Conservation (phyloP, 92 coral and sea anemone species). For the Phenganax subtilis region DNA sequence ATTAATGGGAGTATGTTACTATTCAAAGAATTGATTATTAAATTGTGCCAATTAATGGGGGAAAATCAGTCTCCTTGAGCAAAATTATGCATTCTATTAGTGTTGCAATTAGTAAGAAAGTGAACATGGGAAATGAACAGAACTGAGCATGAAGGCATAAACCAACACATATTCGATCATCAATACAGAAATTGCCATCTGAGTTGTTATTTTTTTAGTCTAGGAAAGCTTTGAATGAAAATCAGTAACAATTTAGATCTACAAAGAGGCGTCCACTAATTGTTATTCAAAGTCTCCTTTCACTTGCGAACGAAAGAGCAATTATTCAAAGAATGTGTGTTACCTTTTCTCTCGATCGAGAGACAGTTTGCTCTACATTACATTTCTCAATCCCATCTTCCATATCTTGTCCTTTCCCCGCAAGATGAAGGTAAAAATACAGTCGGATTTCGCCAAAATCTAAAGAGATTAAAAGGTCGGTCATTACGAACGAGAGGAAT, state of each 20-base stretch:
- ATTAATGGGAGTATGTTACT: too few relatives aligned
- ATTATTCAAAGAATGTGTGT: constrained; percentile 11
- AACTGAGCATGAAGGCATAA: not conserved
- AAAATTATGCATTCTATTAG: too few relatives aligned
- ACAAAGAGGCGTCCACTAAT: constrained; percentile 7
- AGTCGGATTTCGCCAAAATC: not conserved
- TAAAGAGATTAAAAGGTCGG: not conserved
- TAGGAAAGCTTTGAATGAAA: not conserved
- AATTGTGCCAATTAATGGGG: too few relatives aligned
- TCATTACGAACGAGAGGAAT: too few relatives aligned
- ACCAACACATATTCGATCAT: not conserved
- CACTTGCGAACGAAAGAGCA: constrained; percentile 16
- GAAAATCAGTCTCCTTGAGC: too few relatives aligned
- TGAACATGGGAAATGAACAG: not conserved
- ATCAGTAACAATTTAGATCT: not conserved
- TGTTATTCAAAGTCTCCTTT: not conserved
- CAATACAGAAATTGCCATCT: not conserved
- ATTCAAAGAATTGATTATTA: too few relatives aligned
- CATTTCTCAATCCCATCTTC: constrained; percentile 12
- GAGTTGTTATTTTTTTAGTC: not conserved
- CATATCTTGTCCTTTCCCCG: constrained; percentile 15
- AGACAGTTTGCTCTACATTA: not conserved
- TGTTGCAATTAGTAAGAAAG: not conserved
- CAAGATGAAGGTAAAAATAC: not conserved
- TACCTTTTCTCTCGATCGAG: constrained; percentile 21